Evolutionary conservation across 2,113 vertebrate species (phyloP), one percentile per base, ranked within the genome.

Genomic region (Gallinago paraguaiae): DNA sequence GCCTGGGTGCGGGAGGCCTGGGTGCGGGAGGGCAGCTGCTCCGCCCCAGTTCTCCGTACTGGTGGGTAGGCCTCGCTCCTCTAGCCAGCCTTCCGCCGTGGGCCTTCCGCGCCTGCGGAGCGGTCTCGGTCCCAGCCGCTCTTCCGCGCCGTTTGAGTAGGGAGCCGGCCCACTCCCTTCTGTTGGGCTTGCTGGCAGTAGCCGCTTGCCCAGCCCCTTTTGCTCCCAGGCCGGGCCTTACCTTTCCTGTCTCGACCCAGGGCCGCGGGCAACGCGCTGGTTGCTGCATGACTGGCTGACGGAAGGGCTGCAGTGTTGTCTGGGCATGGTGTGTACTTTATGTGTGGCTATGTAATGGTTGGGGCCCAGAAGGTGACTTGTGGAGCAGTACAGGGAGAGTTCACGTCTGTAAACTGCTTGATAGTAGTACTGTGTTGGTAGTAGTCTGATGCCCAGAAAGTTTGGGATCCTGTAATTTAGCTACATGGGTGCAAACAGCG

Each of bases 361-460:
- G 1, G 10, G 25, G 2, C 17, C 14, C 28, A 1, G 27, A 10
- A 45, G 20, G 3, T 1, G 9, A 17, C 15, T 31, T 14, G 39
- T 15, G 10, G 37, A 39, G 15, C 51, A 3, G 19, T 18, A 3
- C 9, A 3, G 33, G 11, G 1, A 12, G 3, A 28, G 57, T 8
- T 31, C 8, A 1, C 9, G 1, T 6, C 12, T 39, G 0, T n/a
- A 9, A 57, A 3, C n/a, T 35, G 0, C 7, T 39, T 39, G 39
- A 39, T 39, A 39, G 39, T 39, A 39, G 39, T 39, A 39, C 39
- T 39, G 39, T 13, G 4, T 43, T 51, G 16, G 22, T 56, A 8
- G n/a, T 12, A 46, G 20, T 37, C 28, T 51, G 19, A 3, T 16
- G 18, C 33, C 18, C 8, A 5, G 9, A 15, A 72, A 45, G 59